Evolutionary conservation across 2,797 vertebrate genomes (phyloP).

Genomic region (Balearica regulorum): DNA sequence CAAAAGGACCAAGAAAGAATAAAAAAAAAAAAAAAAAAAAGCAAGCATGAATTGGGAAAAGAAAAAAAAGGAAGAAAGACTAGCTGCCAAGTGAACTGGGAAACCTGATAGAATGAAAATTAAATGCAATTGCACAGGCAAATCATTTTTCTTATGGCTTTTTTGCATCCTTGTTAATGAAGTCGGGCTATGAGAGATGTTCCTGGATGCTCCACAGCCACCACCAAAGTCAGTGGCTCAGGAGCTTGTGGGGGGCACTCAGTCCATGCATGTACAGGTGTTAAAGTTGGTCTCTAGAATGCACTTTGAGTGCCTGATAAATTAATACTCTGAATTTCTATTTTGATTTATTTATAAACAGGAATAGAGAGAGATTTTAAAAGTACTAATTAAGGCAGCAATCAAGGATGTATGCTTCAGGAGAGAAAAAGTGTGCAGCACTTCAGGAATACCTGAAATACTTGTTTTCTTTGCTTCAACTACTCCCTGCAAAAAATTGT

Average conservation of each 20-base stretch:
- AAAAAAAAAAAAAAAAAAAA: neutral
- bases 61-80: neutral
- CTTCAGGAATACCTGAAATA: slow-evolving; percentile 35
- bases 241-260: neutral
- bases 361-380: neutral
- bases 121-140: slow-evolving; percentile 47
- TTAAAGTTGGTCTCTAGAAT: slow-evolving; percentile 23
- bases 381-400: slow-evolving; percentile 53
- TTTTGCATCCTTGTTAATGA: slow-evolving; percentile 5
- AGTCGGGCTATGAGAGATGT: neutral
- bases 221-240: neutral
- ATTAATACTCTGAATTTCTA: slow-evolving; percentile 8
- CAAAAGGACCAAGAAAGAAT: slow-evolving; percentile 28
- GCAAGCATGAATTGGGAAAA: neutral
- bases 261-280: neutral
- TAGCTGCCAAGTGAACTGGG: slow-evolving; percentile 48
- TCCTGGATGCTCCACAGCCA: neutral
- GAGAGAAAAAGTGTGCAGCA: slow-evolving; percentile 1
- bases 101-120: slow-evolving; percentile 60
- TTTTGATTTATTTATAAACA: slow-evolving; percentile 46
- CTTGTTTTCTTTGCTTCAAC: slow-evolving; percentile 6
- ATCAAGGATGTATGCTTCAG: slow-evolving; percentile 32
- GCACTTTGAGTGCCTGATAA: neutral
- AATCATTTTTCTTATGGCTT: slow-evolving; percentile 35
- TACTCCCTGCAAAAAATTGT: neutral